Base-by-base conservation (phyloP, 2,888 invertebrate genomes). In the Zygogramma bicolorata region DNA sequence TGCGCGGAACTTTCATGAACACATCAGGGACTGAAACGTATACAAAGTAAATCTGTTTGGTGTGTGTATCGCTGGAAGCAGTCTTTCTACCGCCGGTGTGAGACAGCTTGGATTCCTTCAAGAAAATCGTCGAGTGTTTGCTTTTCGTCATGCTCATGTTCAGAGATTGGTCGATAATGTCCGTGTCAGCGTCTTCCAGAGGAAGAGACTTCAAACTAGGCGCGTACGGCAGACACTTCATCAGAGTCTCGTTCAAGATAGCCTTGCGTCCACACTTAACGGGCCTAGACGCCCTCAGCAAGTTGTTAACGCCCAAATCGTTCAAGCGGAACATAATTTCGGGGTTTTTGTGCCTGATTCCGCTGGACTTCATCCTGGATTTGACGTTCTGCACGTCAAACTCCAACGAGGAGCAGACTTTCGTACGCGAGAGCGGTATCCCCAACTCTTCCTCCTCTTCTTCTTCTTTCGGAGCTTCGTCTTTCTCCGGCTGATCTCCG, bases 201-300 rank as follows among this genome's bases (percentile, higher is more conserved):
- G 84, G 84, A 38, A 84, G 73, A 3, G 83, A 83, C 53, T 74
- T 73, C 42, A 84, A 70, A 66, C 84, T 84, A 5, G 80, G 74
- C 5, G 82, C 68, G 65, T 84, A 84, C 0, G 84, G 84, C 13
- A 83, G 46, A 38, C 76, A 77, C 57, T 81, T 80, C 60, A 70
- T 79, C 58, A 77, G 71, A 49, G 73, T 78, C 69, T 83, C 83
- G 65, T 82, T 80, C 34, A 84, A 70, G 3, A 83, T 75, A 0
- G 83, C 80, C 61, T 76, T 80, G 31, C 82, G 75, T 31, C 82
- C 82, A 68, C 84, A 84, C 63, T 82, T 84, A 1, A 20, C 53
- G 22, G 34, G 27, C 40, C 53, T 49, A n/a, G 34, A 71, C 0
- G 63, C 63, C 66, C 80, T 75, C 20, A 83, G 73, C 10, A 84